Conservation (phyloP, 1,140 invertebrate species). For the Dreissena rostriformis region DNA sequence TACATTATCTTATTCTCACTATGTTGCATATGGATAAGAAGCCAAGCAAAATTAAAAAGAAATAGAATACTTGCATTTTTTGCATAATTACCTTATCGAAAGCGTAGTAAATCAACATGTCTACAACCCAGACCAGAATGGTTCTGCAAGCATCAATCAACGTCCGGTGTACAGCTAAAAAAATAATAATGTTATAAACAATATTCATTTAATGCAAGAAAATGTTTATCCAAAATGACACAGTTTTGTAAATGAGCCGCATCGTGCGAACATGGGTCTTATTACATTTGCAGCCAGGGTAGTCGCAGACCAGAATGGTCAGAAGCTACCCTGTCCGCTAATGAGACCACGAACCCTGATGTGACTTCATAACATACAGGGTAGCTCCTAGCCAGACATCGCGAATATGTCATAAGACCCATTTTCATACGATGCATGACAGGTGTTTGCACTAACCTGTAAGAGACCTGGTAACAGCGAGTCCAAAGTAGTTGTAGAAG, state of each 20-base stretch:
- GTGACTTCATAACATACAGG: not conserved
- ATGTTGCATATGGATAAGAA: not conserved
- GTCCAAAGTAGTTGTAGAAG: constrained; percentile 79
- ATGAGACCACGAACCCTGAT: not conserved
- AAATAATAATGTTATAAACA: constrained; percentile 11
- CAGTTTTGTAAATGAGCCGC: not conserved
- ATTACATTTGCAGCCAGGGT: not conserved
- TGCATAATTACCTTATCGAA: constrained; percentile 72
- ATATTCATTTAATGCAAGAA: not conserved
- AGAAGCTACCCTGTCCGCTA: not conserved
- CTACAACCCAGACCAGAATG: constrained; percentile 76
- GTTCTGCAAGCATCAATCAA: constrained; percentile 78
- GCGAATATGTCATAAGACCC: not conserved
- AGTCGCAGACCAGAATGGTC: not conserved
- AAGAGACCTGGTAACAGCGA: constrained; percentile 77
- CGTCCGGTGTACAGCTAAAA: constrained; percentile 79
- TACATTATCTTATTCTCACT: not conserved
- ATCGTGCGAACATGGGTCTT: not conserved
- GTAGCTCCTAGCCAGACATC: not conserved
- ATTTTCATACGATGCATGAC: not conserved
- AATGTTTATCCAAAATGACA: not conserved
- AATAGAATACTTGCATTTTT: not conserved
- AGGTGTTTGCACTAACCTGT: constrained; percentile 67
- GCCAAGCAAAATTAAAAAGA: not conserved
- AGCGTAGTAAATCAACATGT: constrained; percentile 76